A percentile compares a stretch with the other conserved stretches of the same genome.
These are phyloP conservation scores for Xestobium rufovillosum DNA, from an alignment of 2,888 invertebrate genomes.

Conservation along the genomic window DNA sequence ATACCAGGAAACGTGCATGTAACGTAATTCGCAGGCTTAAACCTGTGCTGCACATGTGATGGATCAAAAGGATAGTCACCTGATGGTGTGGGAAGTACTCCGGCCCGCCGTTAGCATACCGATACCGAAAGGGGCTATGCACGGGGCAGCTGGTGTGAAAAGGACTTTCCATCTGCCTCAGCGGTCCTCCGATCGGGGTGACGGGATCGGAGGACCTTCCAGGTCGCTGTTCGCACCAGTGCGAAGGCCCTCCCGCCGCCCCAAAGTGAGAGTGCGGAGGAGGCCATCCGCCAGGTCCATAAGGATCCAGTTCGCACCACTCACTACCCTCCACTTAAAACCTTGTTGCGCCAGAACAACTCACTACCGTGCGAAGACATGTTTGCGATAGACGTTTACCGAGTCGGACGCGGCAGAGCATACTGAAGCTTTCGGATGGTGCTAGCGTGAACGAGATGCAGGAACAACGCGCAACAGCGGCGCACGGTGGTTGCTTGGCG, in stretches of 20 bases:
- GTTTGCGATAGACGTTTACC: slow-evolving; percentile 17
- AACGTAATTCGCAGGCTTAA: too few relatives aligned
- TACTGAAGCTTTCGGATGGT: slow-evolving; percentile 21
- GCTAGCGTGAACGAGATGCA: slow-evolving; percentile 23
- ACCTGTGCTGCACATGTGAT: too few relatives aligned
- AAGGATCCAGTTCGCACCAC: slow-evolving; percentile 44
- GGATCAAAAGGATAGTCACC: slow-evolving; percentile 28
- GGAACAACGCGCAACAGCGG: slow-evolving; percentile 29
- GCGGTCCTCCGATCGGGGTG: slow-evolving; percentile 43
- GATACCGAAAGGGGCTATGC: slow-evolving; percentile 66
- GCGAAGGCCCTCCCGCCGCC: slow-evolving; percentile 30
- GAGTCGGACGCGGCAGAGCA: slow-evolving; percentile 16
- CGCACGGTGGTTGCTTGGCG: slow-evolving; percentile 28
- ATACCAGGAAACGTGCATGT: too few relatives aligned
- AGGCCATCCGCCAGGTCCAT: slow-evolving; percentile 43
- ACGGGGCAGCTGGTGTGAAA: slow-evolving; percentile 59
- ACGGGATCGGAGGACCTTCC: slow-evolving; percentile 46
- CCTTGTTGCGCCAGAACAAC: too few relatives aligned
- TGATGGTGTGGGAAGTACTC: slow-evolving; percentile 46
- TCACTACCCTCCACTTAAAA: slow-evolving; percentile 23
- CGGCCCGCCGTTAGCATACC: slow-evolving; percentile 48
- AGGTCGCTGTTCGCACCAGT: slow-evolving; percentile 38
- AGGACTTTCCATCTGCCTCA: slow-evolving; percentile 45
- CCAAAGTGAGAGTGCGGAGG: slow-evolving; percentile 31
- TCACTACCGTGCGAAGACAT: slow-evolving; percentile 3